phyloP scores from a whole-genome alignment of 2,888 invertebrate species.

The Gortyna flavago region DNA sequence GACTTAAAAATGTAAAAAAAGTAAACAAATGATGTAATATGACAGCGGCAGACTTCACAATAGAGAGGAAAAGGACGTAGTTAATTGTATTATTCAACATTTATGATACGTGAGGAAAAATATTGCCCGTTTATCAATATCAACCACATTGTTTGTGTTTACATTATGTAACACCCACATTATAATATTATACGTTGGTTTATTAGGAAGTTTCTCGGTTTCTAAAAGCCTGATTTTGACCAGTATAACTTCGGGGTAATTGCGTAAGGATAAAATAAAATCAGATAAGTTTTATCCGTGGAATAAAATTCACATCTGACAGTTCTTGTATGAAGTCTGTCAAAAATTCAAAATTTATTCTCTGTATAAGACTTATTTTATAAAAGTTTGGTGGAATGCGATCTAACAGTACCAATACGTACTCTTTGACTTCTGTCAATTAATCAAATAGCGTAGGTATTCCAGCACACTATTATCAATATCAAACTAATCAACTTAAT shows the following conservation, averaged over 20 bases:
- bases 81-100: not conserved
- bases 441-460: no score
- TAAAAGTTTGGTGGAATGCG: no score
- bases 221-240: not conserved
- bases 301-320: no score
- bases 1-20: conserved; percentile 20
- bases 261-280: no score
- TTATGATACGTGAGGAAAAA: conserved; percentile 7
- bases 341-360: no score
- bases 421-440: no score
- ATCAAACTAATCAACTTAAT: no score
- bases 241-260: not conserved
- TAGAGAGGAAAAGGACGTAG: not conserved
- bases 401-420: no score
- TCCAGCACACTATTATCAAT: no score
- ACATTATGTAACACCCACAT: conserved; percentile 1
- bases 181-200: not conserved
- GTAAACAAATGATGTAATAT: conserved; percentile 20
- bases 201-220: not conserved
- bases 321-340: no score
- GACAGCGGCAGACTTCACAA: not conserved
- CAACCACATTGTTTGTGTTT: conserved; percentile 14
- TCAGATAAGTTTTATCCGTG: no score
- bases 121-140: not conserved
- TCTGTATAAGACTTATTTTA: no score